Conservation (phyloP, 2,888 invertebrate genomes). For the Eubasilissa splendida region DNA sequence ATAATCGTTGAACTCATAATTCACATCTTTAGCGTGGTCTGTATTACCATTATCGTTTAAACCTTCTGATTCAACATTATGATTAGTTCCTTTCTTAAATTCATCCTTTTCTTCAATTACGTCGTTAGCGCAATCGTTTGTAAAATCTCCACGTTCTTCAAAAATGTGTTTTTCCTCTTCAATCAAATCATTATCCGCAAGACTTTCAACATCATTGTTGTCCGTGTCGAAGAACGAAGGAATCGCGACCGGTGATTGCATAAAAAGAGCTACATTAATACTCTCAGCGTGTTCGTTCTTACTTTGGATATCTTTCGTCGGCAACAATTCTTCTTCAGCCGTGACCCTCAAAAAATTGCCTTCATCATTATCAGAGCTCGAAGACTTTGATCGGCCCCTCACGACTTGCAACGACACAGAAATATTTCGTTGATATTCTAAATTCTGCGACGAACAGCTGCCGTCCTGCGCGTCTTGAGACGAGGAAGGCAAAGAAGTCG, state of each 20-base stretch:
- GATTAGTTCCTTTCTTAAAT: neutral
- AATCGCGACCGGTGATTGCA: constrained; percentile 5
- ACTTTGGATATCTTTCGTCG: neutral
- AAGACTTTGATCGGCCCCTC: neutral
- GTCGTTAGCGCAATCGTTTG: neutral
- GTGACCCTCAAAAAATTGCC: neutral
- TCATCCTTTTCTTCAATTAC: neutral
- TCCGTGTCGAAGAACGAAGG: neutral
- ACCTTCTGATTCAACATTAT: neutral
- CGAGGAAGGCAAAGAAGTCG: constrained; percentile 8
- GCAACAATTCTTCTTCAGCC: constrained; percentile 1
- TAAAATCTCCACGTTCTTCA: neutral
- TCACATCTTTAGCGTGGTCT: neutral
- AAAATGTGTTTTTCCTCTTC: constrained; percentile 1
- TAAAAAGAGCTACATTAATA: neutral
- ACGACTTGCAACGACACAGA: constrained; percentile 2
- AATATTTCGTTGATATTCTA: neutral
- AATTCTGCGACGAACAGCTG: neutral
- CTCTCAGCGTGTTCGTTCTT: constrained; percentile 6
- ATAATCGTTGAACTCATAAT: neutral
- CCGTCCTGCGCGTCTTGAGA: constrained; percentile 20
- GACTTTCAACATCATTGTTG: neutral
- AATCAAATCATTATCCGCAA: neutral
- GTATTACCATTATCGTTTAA: neutral
- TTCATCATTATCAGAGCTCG: neutral